Evolutionary conservation across 2,888 invertebrate species (phyloP).

Genomic region (Stratiomys singularior): DNA sequence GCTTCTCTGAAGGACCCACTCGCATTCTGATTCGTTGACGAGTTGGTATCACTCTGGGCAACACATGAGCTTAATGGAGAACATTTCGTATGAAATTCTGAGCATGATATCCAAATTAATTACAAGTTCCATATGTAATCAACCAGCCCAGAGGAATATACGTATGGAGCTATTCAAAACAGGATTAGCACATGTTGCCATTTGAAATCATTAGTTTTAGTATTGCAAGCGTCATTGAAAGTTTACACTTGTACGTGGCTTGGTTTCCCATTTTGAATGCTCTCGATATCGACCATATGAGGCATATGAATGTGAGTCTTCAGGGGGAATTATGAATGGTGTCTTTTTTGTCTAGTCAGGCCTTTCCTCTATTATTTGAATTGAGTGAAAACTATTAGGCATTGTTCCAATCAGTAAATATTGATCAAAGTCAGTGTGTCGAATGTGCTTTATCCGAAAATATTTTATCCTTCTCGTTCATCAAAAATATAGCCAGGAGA

Average conservation of each 20-base stretch:
- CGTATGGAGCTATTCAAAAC: constrained; percentile 37
- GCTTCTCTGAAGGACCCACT: background rate
- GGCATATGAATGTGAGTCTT: no score
- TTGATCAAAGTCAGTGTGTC: no score
- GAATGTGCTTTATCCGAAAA: no score
- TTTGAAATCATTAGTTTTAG: constrained; percentile 40
- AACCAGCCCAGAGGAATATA: constrained; percentile 40
- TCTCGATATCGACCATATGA: background rate
- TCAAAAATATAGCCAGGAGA: no score
- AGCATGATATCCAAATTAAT: constrained; percentile 50
- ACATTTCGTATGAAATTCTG: constrained; percentile 47
- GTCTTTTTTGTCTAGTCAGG: no score
- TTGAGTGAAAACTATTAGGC: no score
- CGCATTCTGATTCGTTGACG: constrained; percentile 17
- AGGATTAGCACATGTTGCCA: constrained; percentile 47
- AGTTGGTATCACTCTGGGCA: constrained; percentile 34
- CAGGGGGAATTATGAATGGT: no score
- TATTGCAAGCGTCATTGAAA: constrained; percentile 33
- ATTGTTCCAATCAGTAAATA: no score
- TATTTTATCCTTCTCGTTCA: no score
- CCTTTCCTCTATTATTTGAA: no score
- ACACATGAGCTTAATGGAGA: constrained; percentile 48
- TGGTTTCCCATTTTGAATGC: background rate
- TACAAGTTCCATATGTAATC: constrained; percentile 50
- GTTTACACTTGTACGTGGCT: constrained; percentile 48